Base-by-base conservation (phyloP, 2,888 invertebrate species). In the Drosophila borealis region DNA sequence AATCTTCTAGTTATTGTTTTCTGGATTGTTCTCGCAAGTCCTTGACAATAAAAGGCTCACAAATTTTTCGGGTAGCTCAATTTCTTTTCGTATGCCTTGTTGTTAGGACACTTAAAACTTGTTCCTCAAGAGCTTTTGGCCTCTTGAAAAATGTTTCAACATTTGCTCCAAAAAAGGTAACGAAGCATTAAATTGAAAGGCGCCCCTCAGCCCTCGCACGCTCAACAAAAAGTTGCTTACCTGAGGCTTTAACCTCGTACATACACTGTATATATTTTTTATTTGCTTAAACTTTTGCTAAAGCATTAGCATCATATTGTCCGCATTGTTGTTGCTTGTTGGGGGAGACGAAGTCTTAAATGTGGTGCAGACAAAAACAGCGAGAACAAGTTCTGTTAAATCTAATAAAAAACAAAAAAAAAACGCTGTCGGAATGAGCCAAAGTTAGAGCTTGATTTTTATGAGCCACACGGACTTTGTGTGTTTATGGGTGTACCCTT, bases 131-230 rank as follows among this genome's bases (percentile, higher is more conserved):
- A 70, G 72, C 54, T 68, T 51, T 57, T 41, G 45, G 67, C 70
- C 81, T 79, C 80, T 88, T 64, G 57, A 80, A 82, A 82, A 66
- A 73, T 77, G 67, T 88, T 83, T 72, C 62, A 48, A 74, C 70
- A 70, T 78, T 74, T 74, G 61, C 78, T 72, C 56, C 63, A 55
- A 81, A 69, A 69, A 80, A 85, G 88, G 88, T 88, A 85, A 79
- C 88, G 74, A 88, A 78, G 88, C 88, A 80, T 80, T 76, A 88
- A 85, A 86, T 85, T 86, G 72, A 82, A 76, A 74, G 11, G 14
- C 21, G 17, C 33, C 41, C 50, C 53, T 42, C 37, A 49, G 41
- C 50, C 48, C 50, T 41, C 42, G 14, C 19, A 13, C 36, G 11
- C 41, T 33, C 14, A 11, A 44, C 29, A 55, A 29, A 68, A 74